Percentiles rank a stretch among this genome's conserved stretches.
Conservation (phyloP, 2,888 invertebrate genomes). For the Synanthedon andrenaeformis region DNA sequence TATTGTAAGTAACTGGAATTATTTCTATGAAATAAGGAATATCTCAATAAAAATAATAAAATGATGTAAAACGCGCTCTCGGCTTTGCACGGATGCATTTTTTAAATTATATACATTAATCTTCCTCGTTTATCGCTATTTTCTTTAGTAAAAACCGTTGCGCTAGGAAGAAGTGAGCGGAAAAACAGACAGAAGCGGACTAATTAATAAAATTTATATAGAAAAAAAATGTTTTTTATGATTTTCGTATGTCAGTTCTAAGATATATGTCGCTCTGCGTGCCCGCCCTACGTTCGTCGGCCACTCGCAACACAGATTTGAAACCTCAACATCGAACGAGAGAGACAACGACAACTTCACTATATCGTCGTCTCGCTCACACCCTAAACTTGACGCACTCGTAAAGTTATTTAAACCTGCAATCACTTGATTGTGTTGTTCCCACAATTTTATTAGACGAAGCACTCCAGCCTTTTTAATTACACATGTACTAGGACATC, state of each 20-base stretch:
- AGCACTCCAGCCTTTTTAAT: constrained; percentile 45
- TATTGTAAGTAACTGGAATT: no score
- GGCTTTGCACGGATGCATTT: no score
- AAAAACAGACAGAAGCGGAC: no score
- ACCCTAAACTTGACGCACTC: constrained; percentile 24
- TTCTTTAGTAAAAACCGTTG: no score
- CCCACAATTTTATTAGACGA: constrained; percentile 47
- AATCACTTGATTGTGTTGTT: constrained; percentile 62
- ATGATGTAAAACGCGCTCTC: no score
- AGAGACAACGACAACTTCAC: constrained; percentile 17
- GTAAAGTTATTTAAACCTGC: constrained; percentile 52
- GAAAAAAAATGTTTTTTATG: not conserved
- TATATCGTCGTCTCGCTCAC: constrained; percentile 20
- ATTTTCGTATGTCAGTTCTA: not conserved
- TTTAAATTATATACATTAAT: no score
- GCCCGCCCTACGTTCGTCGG: constrained; percentile 45
- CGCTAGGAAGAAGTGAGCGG: no score
- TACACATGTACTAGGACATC: constrained; percentile 14
- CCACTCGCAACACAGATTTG: constrained; percentile 55
- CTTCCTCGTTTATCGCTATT: no score
- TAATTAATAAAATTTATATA: no score
- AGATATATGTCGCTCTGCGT: not conserved
- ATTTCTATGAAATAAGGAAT: no score
- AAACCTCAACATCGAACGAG: constrained; percentile 26
- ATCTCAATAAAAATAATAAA: no score